Base-by-base conservation (phyloP, 1,140 invertebrate genomes). In the Dendroctonus ponderosae region DNA sequence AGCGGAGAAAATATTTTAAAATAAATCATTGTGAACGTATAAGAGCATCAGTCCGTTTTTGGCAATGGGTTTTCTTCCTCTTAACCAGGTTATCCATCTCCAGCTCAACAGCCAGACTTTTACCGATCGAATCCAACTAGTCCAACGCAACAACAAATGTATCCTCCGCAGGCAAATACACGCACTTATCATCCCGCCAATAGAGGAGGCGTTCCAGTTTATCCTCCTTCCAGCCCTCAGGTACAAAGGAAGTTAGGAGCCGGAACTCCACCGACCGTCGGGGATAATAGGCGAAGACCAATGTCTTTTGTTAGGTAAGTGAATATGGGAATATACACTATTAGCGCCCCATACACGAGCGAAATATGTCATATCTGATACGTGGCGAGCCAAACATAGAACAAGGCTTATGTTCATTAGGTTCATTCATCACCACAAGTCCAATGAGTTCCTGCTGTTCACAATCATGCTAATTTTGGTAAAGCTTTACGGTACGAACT, bases 251-350 rank as follows among this genome's bases (percentile, higher is more conserved):
- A 77, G 85, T 80, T 78, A 76, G 66, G 69, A 8, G 56, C 68
- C 9, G 26, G 26, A 26, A 72, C 66, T 50, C 54, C 72, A 8
- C 70, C 77, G 3, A 58, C 72, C n/a, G 65, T 75, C 6, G 76
- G 84, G 67, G 66, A 68, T 26, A 79, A 79, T 26, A 76, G 83
- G 66, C 83, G 84, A 48, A 83, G 94, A 51, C 94, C 95, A 0
- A 92, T 96, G 84, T 94, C 93, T 42, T 96, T 97, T 81, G 91
- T 96, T 26, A 86, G 92, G 66, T 67, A 39, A 43, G 42, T 41
- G 5, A 11, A 46, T 46, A 11, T 12, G 12, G n/a, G n/a, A n/a
- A n/a, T n/a, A n/a, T n/a, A n/a, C n/a, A n/a, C n/a, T n/a, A n/a
- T n/a, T n/a, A n/a, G n/a, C n/a, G n/a, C n/a, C n/a, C n/a, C n/a